Percentiles rank a stretch among this genome's conserved stretches.
Evolutionary conservation across 2,888 invertebrate genomes (phyloP).

Genomic region (Folsomia manolachei): DNA sequence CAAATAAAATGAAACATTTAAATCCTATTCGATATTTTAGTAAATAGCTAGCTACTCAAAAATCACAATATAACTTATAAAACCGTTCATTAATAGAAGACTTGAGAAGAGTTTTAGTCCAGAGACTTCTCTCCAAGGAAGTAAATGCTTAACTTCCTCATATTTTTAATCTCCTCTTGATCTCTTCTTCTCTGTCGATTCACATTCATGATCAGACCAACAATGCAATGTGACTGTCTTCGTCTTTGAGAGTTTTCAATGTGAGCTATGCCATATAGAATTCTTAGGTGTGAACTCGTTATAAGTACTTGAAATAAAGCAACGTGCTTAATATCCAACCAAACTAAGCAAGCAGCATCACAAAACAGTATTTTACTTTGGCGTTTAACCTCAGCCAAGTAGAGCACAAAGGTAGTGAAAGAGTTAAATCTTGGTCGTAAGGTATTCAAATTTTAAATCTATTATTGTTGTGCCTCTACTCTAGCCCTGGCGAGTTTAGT

Average conservation of each 20-base stretch:
- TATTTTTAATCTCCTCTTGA: constrained; percentile 18
- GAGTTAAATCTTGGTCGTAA: not conserved
- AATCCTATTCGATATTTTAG: not conserved
- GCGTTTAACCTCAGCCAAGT: not conserved
- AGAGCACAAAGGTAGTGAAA: not conserved
- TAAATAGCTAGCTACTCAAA: no score
- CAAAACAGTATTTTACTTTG: not conserved
- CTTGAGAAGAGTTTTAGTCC: no score
- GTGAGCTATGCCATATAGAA: not conserved
- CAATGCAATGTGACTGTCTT: not conserved
- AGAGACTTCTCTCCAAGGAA: no score
- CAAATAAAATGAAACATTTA: not conserved
- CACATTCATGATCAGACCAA: not conserved
- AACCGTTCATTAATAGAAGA: no score
- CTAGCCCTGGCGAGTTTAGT: not conserved
- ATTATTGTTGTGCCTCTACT: not conserved
- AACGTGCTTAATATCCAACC: constrained; percentile 2
- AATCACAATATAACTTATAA: constrained; percentile 8
- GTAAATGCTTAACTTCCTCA: no score
- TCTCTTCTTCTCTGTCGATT: constrained; percentile 2
- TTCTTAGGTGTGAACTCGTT: no score
- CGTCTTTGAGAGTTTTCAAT: not conserved
- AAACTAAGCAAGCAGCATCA: no score
- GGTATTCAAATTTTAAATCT: constrained; percentile 1
- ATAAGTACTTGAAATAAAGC: no score